A percentile compares a stretch with the other conserved stretches of the same genome.
Evolutionary conservation across 2,113 vertebrate genomes (phyloP).

Genomic region (Sapayoa aenigma): DNA sequence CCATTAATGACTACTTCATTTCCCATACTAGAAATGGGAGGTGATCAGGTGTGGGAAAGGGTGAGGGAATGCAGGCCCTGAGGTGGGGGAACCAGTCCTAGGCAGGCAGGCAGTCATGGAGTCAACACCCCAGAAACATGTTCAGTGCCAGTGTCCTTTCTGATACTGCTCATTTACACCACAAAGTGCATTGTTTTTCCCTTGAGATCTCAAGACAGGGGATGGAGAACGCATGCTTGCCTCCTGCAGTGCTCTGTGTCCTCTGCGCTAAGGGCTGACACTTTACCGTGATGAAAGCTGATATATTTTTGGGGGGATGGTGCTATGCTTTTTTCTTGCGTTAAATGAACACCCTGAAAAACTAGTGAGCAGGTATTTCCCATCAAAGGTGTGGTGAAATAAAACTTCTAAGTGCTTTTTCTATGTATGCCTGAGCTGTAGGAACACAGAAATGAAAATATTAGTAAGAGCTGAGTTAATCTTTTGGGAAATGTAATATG

Average conservation of each 20-base stretch:
- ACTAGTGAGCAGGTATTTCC: not conserved
- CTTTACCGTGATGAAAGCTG: not conserved
- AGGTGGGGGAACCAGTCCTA: not conserved
- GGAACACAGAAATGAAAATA: not conserved
- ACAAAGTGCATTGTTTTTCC: not conserved
- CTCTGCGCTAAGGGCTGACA: not conserved
- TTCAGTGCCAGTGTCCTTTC: not conserved
- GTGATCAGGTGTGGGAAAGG: not conserved
- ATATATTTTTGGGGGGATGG: not conserved
- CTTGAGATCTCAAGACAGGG: not conserved
- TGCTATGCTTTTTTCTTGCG: not conserved
- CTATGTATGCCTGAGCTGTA: not conserved
- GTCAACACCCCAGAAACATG: not conserved
- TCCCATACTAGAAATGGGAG: not conserved
- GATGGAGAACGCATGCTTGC: accelerated
- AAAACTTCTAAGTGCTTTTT: not conserved
- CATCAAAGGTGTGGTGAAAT: not conserved
- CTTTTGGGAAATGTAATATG: not conserved
- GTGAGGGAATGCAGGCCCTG: not conserved
- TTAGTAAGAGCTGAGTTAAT: not conserved
- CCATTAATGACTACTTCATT: not conserved
- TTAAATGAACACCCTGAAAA: not conserved
- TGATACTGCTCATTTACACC: not conserved
- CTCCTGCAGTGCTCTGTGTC: not conserved
- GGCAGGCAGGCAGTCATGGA: accelerated